Percentiles rank a stretch among this genome's conserved stretches.
Evolutionary conservation across 1,140 invertebrate genomes (phyloP).

Genomic region (Megalonaias nervosa): DNA sequence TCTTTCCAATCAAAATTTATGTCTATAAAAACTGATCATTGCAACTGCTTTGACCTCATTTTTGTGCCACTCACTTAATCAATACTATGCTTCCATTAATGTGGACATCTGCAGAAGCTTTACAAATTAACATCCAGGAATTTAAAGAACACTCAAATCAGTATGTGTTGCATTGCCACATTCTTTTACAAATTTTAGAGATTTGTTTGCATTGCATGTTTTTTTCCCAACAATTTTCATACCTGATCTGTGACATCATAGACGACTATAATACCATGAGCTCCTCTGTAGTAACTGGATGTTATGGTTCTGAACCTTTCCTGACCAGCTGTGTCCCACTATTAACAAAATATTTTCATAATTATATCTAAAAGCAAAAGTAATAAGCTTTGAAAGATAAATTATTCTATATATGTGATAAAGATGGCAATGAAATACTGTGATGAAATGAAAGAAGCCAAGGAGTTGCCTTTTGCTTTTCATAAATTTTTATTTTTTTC

Average conservation of each 20-base stretch:
- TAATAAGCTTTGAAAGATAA: not conserved
- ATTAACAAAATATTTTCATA: slow-evolving; percentile 21
- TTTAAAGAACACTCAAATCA: too few relatives aligned
- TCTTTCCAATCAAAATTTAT: too few relatives aligned
- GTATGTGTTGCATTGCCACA: too few relatives aligned
- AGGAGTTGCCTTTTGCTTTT: not conserved
- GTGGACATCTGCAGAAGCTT: too few relatives aligned
- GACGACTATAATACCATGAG: slow-evolving; percentile 99
- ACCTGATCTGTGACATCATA: slow-evolving; percentile 99
- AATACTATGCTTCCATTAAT: too few relatives aligned
- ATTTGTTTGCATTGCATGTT: too few relatives aligned
- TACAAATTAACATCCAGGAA: too few relatives aligned
- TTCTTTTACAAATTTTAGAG: too few relatives aligned
- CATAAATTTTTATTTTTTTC: too few relatives aligned
- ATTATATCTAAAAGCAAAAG: not conserved
- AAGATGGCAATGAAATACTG: not conserved
- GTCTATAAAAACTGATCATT: too few relatives aligned
- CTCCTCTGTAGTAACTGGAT: slow-evolving; percentile 95
- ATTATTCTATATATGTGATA: not conserved
- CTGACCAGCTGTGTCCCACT: slow-evolving; percentile 99
- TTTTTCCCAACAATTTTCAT: not conserved
- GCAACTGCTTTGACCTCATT: too few relatives aligned
- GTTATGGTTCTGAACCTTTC: slow-evolving; percentile 97
- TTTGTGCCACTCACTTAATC: too few relatives aligned
- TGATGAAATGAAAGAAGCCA: not conserved